Evolutionary conservation across 92 coral and sea anemone genomes (phyloP), one percentile per base, ranked within the genome.

Genomic region (Parazoanthus darwini): DNA sequence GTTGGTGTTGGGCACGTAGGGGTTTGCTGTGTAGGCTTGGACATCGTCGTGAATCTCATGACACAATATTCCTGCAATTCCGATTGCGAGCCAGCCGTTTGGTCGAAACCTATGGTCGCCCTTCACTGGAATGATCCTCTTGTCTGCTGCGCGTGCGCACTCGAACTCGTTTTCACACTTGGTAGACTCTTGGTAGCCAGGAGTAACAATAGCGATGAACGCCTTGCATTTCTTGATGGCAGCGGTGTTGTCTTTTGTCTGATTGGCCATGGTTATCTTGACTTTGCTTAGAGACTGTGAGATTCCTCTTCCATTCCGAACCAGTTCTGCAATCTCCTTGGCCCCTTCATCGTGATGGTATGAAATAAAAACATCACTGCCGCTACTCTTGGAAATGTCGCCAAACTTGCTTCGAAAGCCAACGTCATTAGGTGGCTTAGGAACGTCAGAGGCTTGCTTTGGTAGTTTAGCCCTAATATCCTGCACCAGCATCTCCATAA

Each of bases 151-250:
- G 25, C 97, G 67, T 46, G 97, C 97, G 51, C 65, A 86, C 80
- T 94, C 97, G 80, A 90, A 94, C 65, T 91, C 92, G 67, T 88
- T 90, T 85, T 91, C 95, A 67, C 92, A 78, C 82, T 89, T 80
- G 6, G 88, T 29, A 13, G 95, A 91, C 39, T 59, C 66, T 85
- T 94, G 91, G 25, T 89, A 94, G 8, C 91, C 92, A 18, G 93
- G 81, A 0, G 93, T 90, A 7, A 94, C 75, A 11, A 94, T 89
- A 0, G 97, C 95, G 50, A 94, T 86, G 66, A 92, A 84, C 43
- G 65, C 43, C 67, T 71, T 44, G 59, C 87, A 84, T 22, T 6
- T 84, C 56, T 84, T 48, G 46, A 84, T 71, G 79, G 43, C 78
- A 26, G 79, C 23, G 6, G 46, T 70, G 87, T 84, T 84, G 68